Evolutionary conservation across 1,140 invertebrate genomes (phyloP).

Genomic region (Pogonomyrmex barbatus): DNA sequence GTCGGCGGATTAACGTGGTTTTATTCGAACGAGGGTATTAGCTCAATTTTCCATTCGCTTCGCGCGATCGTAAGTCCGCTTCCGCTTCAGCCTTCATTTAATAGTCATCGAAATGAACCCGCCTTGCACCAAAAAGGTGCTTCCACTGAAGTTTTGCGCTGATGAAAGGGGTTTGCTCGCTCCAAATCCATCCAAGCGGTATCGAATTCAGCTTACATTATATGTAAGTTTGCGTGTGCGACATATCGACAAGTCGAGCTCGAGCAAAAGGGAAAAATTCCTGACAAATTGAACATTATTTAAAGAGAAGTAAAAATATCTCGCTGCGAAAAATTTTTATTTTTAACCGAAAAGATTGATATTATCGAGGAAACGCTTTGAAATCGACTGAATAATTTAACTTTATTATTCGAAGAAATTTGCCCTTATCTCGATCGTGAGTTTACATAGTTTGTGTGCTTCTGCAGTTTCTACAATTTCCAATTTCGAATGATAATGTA

Average conservation of each 20-base stretch:
- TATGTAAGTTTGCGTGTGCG: not conserved
- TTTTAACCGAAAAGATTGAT: not conserved
- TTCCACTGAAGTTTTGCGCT: not conserved
- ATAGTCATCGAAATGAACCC: slow-evolving; percentile 9
- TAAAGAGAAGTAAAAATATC: not conserved
- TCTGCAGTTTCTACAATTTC: not conserved
- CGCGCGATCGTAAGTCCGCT: slow-evolving; percentile 28
- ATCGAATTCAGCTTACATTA: slow-evolving; percentile 9
- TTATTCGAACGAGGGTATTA: slow-evolving; percentile 45
- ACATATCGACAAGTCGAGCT: not conserved
- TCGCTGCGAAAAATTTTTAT: not conserved
- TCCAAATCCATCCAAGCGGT: slow-evolving; percentile 8
- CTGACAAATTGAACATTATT: not conserved
- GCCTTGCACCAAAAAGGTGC: slow-evolving; percentile 21
- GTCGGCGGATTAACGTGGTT: slow-evolving; percentile 41
- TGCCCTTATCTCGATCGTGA: not conserved
- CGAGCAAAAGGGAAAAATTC: not conserved
- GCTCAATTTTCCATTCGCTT: slow-evolving; percentile 54
- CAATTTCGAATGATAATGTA: not conserved
- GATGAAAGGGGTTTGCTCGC: slow-evolving; percentile 13
- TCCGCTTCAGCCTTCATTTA: slow-evolving; percentile 34
- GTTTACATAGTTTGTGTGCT: not conserved
- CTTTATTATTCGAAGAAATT: not conserved
- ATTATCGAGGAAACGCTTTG: not conserved
- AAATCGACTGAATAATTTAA: not conserved